These are phyloP conservation scores for Tricholaema leucomelas DNA, from an alignment of 2,113 vertebrate species.

Conservation along the genomic window DNA sequence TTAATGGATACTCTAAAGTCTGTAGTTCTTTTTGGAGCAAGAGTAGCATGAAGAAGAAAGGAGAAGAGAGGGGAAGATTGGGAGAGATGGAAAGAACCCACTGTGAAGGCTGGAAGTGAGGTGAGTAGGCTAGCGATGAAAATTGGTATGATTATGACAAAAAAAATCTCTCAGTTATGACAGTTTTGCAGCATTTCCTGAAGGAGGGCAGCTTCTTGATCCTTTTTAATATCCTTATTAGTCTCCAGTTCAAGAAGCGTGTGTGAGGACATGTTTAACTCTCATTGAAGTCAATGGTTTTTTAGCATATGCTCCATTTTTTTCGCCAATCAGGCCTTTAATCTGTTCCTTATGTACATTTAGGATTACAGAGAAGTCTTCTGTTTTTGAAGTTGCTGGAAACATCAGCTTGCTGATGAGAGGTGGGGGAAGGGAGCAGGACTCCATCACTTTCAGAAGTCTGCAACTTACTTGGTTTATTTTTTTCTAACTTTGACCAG, in stretches of 20 bases:
- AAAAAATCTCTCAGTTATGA: not conserved
- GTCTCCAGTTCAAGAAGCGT: constrained; percentile 28
- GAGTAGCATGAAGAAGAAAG: too few relatives aligned
- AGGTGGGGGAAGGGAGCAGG: constrained; percentile 39
- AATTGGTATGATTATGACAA: not conserved
- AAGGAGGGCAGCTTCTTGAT: constrained; percentile 6
- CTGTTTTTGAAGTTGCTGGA: constrained; percentile 60
- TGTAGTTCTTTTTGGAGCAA: not conserved
- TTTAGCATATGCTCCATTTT: constrained; percentile 61
- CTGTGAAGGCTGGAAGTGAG: not conserved
- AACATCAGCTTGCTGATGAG: constrained; percentile 36
- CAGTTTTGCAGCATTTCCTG: constrained; percentile 17
- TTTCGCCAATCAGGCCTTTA: constrained; percentile 50
- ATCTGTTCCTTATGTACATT: constrained; percentile 66
- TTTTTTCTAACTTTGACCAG: not conserved
- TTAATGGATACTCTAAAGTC: not conserved
- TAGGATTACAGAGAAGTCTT: constrained; percentile 58
- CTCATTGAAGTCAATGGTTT: constrained; percentile 54
- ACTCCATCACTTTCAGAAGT: constrained; percentile 13
- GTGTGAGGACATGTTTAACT: constrained; percentile 46
- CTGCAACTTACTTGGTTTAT: not conserved
- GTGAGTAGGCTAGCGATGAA: not conserved
- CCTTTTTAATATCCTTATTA: constrained; percentile 46
- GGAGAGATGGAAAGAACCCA: not conserved
- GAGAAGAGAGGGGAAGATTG: not conserved